Conservation (phyloP, 1,140 invertebrate genomes). For the Lineus longissimus region DNA sequence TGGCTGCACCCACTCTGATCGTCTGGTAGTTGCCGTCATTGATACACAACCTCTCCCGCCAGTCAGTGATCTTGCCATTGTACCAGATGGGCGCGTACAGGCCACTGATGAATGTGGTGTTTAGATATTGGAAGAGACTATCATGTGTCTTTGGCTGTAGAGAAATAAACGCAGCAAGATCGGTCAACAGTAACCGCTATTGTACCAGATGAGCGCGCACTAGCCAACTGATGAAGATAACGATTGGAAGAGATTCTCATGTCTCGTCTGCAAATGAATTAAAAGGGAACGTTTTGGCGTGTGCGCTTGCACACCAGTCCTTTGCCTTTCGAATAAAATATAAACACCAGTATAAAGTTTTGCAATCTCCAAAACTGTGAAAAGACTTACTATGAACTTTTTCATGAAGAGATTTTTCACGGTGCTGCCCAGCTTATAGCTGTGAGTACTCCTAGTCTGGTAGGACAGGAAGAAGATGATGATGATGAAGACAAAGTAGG, state of each 20-base stretch:
- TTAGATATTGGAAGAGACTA: constrained; percentile 32
- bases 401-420: constrained; percentile 36
- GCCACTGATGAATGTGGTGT: constrained; percentile 36
- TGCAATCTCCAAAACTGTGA: no score
- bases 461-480: constrained; percentile 52
- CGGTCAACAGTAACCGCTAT: no score
- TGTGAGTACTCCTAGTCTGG: constrained; percentile 42
- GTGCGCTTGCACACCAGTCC: no score
- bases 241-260: no score
- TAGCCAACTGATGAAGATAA: no score
- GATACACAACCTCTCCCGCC: constrained; percentile 47
- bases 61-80: constrained; percentile 37
- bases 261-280: no score
- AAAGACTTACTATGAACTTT: background rate
- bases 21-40: constrained; percentile 31
- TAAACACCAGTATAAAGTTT: no score
- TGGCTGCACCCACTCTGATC: constrained; percentile 44
- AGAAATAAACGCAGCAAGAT: no score
- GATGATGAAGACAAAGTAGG: constrained; percentile 48
- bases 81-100: constrained; percentile 43
- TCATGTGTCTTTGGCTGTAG: constrained; percentile 14
- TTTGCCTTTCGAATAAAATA: no score
- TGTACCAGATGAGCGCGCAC: no score
- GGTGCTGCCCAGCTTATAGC: constrained; percentile 34
- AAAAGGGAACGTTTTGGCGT: no score